Evolutionary conservation across 1,140 invertebrate genomes (phyloP), one percentile per base, ranked within the genome.

Genomic region (Cephus cinctus): DNA sequence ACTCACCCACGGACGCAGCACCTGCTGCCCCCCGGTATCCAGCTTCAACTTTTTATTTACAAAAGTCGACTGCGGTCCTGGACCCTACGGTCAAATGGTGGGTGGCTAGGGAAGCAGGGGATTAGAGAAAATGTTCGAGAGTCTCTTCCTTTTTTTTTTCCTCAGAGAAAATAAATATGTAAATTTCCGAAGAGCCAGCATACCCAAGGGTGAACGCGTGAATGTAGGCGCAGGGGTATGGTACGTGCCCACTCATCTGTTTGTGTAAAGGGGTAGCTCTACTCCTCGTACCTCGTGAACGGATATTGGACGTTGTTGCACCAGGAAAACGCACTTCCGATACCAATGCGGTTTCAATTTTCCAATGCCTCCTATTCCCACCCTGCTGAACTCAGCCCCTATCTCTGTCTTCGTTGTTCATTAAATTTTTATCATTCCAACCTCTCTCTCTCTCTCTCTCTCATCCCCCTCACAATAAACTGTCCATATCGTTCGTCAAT

Each of bases 401-500:
- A n/a, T 9, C 19, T 14, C 23, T 42, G 5, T 16, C 35, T 38
- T 6, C 14, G n/a, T 14, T 14, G 32, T 35, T n/a, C 32, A 16
- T 35, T 16, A 35, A n/a, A 35, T 35, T 12, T 16, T 16, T 36
- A 36, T 16, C n/a, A 16, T 36, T 11, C 18, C 15, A 15, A 36
- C 14, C 5, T 14, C 3, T 36, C 20, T 19, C 14, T 36, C 12
- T 15, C 2, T 15, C 45, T 25, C 45, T 39, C 53, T 45, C 56
- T 50, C 53, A 61, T 53, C 53, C 47, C 16, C 23, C 19, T 6
- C 35, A 23, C 2, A 25, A 5, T 6, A 31, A 38, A 54, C 27
- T 42, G 36, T 57, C 34, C 45, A 57, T 44, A 41, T 22, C 36
- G 43, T 34, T 34, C 44, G 25, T 50, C 15, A 30, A 21, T 27